Evolutionary conservation across 2,797 vertebrate genomes (phyloP), one percentile per base, ranked within the genome.

Genomic region (Vireo griseus): DNA sequence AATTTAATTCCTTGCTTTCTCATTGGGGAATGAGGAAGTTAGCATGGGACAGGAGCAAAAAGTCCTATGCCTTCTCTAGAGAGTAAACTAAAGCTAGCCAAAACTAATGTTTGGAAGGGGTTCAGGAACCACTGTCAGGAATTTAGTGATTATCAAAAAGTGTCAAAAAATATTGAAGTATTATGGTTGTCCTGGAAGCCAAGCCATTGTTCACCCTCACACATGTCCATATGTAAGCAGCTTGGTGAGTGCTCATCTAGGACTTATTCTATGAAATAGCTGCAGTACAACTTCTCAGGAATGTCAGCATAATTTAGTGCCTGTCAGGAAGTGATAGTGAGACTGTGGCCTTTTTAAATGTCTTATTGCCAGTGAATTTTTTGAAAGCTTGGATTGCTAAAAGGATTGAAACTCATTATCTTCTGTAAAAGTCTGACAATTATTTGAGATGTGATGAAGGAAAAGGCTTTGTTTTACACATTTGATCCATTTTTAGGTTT

Each of bases 1-100:
- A 86, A 83, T 96, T 95, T 89, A 88, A 83, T 95, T 91, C 78
- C 42, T 87, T 72, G 19, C 72, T 88, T 45, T 88, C 61, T 90
- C 57, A 35, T 8, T 80, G 35, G 91, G 74, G 72, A 95, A 29
- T 79, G 83, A 50, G 42, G 52, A 90, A 91, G 45, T 80, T 94
- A 91, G 35, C 29, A 76, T 57, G 61, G 91, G 92, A 94, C 78
- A 90, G 79, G 33, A 92, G 54, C 45, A 94, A 86, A 78, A 82
- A 77, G 50, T 82, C 57, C 61, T 89, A 48, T 71, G n/a, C 48
- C 21, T 92, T 47, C 89, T 94, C 82, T 45, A 63, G 52, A 88
- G 72, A 90, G 19, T 54, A 45, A 80, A 47, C 52, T 87, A 79
- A 91, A 85, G 31, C 40, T 82, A 80, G 78, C 71, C 89, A 96